Base-by-base conservation (phyloP, 2,888 invertebrate species). In the Protonemura montana region DNA sequence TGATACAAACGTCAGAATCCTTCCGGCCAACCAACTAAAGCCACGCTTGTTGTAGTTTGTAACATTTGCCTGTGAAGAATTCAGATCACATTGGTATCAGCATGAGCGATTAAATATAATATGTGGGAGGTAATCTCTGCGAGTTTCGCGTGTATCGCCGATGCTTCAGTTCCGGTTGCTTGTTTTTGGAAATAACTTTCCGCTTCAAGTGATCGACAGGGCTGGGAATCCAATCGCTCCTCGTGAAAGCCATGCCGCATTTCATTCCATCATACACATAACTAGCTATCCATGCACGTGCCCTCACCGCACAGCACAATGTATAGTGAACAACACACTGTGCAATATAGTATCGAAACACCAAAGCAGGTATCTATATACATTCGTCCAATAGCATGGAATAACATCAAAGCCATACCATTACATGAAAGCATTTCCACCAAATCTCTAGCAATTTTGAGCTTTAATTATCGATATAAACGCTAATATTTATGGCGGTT, bases 131-230 rank as follows among this genome's bases (percentile, higher is more conserved):
- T 59, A 59, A 59, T 59, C 59, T 59, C 59, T 59, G 41, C 59
- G 59, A 59, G 59, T 59, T 59, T 59, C 59, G n/a, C n/a, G 83
- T 27, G 86, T 59, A 28, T 59, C 59, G 76, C 59, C 59, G 21
- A 3, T 21, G 59, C 16, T 21, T 59, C 16, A 59, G 21, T 59
- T 59, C 59, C 6, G 76, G 84, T 3, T 77, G 86, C 87, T 80
- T 87, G 87, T 87, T 87, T 87, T 86, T 86, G 86, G 87, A 87
- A 86, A 87, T 87, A 86, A 86, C 87, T 86, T 86, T 87, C 86
- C 86, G 86, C 86, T 86, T 85, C 29, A 59, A 59, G 59, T 59
- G 59, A 59, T 59, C 59, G 59, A 59, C 59, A 59, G 59, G 59
- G 59, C 2, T 59, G 59, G 59, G 1, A 59, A 59, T 59, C 59